Evolutionary conservation across 2,888 invertebrate species (phyloP).

Genomic region (Alitta virens): DNA sequence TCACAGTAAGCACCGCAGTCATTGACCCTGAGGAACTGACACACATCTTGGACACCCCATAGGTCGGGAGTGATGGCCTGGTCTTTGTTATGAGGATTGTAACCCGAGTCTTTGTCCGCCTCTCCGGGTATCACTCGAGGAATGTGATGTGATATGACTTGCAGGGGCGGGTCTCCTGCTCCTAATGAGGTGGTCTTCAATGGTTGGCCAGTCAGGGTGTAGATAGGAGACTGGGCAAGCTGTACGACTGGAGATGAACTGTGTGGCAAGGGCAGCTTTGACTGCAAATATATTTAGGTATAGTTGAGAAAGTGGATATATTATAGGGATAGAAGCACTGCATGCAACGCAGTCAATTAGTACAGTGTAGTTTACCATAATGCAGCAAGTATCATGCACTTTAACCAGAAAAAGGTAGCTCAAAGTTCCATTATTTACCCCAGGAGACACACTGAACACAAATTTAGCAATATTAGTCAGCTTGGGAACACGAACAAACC

Average conservation of each 20-base stretch:
- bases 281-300: too few species aligned
- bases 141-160: constrained; percentile 8
- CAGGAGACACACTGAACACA: too few species aligned
- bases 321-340: too few species aligned
- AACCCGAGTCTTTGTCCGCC: constrained; percentile 15
- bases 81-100: not conserved
- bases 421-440: too few species aligned
- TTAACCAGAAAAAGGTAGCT: too few species aligned
- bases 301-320: too few species aligned
- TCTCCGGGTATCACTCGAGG: constrained; percentile 22
- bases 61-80: constrained; percentile 62
- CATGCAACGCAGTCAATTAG: too few species aligned
- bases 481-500: too few species aligned
- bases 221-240: not conserved
- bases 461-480: too few species aligned
- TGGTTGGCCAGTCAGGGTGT: not conserved
- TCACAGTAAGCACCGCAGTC: constrained; percentile 69
- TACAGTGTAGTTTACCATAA: too few species aligned
- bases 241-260: not conserved
- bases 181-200: not conserved
- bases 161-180: not conserved
- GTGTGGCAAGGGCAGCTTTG: too few species aligned
- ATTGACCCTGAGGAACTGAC: constrained; percentile 84
- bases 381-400: too few species aligned
- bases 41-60: constrained; percentile 85